Evolutionary conservation across 2,888 invertebrate genomes (phyloP).

Genomic region (Drosophila colorata): DNA sequence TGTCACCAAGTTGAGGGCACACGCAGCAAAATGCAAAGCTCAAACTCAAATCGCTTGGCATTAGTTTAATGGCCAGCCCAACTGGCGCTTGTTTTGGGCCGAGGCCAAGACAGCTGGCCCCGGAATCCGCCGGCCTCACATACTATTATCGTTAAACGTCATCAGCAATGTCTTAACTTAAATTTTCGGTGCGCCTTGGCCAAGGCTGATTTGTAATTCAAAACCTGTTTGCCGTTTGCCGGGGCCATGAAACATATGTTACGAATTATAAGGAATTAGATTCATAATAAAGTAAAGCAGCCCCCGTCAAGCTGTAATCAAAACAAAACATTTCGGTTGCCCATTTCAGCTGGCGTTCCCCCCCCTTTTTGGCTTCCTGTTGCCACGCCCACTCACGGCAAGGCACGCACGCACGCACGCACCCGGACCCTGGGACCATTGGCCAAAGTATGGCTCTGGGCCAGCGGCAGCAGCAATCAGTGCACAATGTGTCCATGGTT

Average conservation of each 20-base stretch:
- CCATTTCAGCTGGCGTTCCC: slow-evolving; percentile 3
- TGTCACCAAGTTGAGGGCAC: slow-evolving; percentile 73
- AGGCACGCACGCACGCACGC: slow-evolving; percentile 55
- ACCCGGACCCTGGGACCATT: slow-evolving; percentile 23
- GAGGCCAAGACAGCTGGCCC: slow-evolving; percentile 15
- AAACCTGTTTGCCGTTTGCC: slow-evolving; percentile 65
- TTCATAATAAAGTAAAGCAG: slow-evolving; percentile 78
- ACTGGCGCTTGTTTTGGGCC: slow-evolving; percentile 53
- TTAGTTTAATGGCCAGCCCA: slow-evolving; percentile 73
- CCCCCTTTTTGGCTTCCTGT: background rate
- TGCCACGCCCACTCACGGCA: slow-evolving; percentile 35
- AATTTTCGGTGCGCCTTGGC: slow-evolving; percentile 46
- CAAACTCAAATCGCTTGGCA: slow-evolving; percentile 73
- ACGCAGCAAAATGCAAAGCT: slow-evolving; percentile 56
- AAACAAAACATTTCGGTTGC: slow-evolving; percentile 71
- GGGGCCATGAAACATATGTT: slow-evolving; percentile 70
- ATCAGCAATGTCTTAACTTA: slow-evolving; percentile 80
- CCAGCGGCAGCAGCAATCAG: slow-evolving; percentile 62
- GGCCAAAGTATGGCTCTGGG: slow-evolving; percentile 35
- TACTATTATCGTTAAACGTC: slow-evolving; percentile 72
- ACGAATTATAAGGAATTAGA: slow-evolving; percentile 81
- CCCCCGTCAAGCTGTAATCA: slow-evolving; percentile 75
- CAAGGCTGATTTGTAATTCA: slow-evolving; percentile 77
- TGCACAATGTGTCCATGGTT: slow-evolving; percentile 77
- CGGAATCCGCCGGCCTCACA: slow-evolving; percentile 33